Evolutionary conservation across 2,888 invertebrate genomes (phyloP).

Genomic region (Ceratothoa steindachneri): DNA sequence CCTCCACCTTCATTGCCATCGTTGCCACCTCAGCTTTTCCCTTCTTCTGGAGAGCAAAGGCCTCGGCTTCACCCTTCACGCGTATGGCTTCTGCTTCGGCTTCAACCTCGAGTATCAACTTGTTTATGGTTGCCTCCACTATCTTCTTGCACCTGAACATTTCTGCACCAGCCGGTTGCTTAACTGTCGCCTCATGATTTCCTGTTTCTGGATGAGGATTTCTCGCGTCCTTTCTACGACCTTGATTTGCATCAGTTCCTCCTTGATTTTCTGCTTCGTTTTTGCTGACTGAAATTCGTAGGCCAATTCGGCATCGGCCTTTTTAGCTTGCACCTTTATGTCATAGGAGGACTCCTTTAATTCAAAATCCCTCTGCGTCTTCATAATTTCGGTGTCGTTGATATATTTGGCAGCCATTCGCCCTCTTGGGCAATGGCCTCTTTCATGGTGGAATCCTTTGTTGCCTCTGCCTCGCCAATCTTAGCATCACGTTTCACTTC

Average conservation of each 20-base stretch:
- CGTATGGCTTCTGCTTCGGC: constrained; percentile 86
- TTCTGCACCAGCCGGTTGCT: constrained; percentile 94
- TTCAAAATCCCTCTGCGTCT: constrained; percentile 93
- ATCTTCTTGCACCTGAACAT: constrained; percentile 81
- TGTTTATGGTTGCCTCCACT: constrained; percentile 84
- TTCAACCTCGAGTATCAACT: constrained; percentile 88
- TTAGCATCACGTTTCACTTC: constrained; percentile 93
- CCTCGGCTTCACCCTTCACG: constrained; percentile 70
- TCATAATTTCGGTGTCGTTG: constrained; percentile 95
- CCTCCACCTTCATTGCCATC: constrained; percentile 94
- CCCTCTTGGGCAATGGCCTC: constrained; percentile 94
- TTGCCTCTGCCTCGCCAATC: constrained; percentile 94
- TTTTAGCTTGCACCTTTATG: constrained; percentile 90
- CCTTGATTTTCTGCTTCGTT: constrained; percentile 90
- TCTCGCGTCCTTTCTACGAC: constrained; percentile 85
- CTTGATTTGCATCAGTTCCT: constrained; percentile 94
- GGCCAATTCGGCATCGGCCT: constrained; percentile 90
- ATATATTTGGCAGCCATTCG: constrained; percentile 88
- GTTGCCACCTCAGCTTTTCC: constrained; percentile 95
- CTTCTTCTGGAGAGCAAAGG: constrained; percentile 88
- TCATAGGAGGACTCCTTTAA: constrained; percentile 95
- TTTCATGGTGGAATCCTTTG: constrained; percentile 83
- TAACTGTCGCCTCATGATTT: constrained; percentile 83
- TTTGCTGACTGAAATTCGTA: constrained; percentile 91
- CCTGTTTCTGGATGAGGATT: constrained; percentile 92